phyloP scores from a whole-genome alignment of 2,888 invertebrate genomes.

The Rhingia rostrata region DNA sequence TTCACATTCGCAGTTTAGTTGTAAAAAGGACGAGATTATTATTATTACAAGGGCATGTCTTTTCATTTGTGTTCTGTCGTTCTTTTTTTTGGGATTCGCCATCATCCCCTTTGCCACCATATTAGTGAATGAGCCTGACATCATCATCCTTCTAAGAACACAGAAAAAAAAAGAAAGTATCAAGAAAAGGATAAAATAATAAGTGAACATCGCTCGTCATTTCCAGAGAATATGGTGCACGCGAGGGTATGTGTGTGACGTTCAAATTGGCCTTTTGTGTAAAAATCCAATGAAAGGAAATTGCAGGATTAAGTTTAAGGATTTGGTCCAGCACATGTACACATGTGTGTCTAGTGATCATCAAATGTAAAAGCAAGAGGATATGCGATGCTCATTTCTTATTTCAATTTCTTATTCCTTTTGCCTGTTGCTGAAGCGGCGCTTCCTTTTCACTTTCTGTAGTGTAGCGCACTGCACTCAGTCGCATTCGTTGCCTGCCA shows the following conservation, averaged over 20 bases:
- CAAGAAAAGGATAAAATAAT: conserved; percentile 69
- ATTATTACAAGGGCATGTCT: conserved; percentile 69
- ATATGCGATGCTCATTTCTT: conserved; percentile 50
- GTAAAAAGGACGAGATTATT: conserved; percentile 73
- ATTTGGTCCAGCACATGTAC: conserved; percentile 60
- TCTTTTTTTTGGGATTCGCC: conserved; percentile 38
- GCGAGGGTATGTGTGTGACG: conserved; percentile 35
- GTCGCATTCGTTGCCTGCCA: conserved; percentile 68
- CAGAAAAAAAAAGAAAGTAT: conserved; percentile 24
- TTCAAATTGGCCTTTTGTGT: conserved; percentile 74
- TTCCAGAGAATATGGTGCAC: conserved; percentile 56
- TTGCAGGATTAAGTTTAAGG: conserved; percentile 76
- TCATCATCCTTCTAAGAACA: conserved; percentile 54
- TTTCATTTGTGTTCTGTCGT: conserved; percentile 47
- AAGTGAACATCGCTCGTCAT: conserved; percentile 73
- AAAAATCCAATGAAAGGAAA: conserved; percentile 76
- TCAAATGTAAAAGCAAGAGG: conserved; percentile 33
- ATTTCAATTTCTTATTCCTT: conserved; percentile 65
- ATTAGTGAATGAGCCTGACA: conserved; percentile 58
- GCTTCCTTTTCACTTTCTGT: conserved; percentile 65
- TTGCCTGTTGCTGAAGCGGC: conserved; percentile 23
- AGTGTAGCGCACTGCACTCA: conserved; percentile 42
- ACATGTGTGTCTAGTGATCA: conserved; percentile 34
- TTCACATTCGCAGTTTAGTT: conserved; percentile 71
- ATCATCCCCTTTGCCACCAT: conserved; percentile 34